These are phyloP conservation scores for Ferrisia virgata DNA, from an alignment of 2,888 invertebrate species.

Conservation along the genomic window DNA sequence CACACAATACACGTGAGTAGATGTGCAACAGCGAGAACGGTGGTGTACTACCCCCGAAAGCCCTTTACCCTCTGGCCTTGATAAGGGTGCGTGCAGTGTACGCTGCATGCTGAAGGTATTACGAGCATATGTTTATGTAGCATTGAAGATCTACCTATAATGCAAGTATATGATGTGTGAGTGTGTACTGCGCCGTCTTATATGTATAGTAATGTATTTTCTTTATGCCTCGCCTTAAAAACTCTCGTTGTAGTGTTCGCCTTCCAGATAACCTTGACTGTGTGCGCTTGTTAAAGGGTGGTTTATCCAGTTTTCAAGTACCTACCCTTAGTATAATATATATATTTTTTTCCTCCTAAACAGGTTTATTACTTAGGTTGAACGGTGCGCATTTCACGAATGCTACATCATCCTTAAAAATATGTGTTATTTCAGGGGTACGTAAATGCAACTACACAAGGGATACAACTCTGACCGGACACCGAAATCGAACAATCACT, in stretches of 20 bases:
- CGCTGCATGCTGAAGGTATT: background rate
- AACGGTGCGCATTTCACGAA: background rate
- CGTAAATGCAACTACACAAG: background rate
- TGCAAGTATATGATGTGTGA: no score
- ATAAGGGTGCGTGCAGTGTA: background rate
- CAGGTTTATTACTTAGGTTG: background rate
- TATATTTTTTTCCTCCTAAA: background rate
- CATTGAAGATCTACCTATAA: no score
- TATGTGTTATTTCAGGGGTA: background rate
- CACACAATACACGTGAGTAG: no score
- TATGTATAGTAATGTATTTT: background rate
- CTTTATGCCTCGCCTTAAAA: background rate
- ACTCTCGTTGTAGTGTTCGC: background rate
- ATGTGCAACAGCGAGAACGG: background rate
- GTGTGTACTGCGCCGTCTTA: no score
- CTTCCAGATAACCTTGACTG: conserved; percentile 36
- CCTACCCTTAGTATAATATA: conserved; percentile 20
- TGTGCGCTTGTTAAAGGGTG: conserved; percentile 35
- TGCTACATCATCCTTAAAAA: background rate
- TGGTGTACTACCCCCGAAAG: background rate
- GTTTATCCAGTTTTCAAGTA: conserved; percentile 42
- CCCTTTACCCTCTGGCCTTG: background rate
- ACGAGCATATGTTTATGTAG: conserved; percentile 32
- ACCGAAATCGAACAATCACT: no score
- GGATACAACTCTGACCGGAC: no score